Evolutionary conservation across 2,797 vertebrate genomes (phyloP).

Genomic region (Craterocephalus amniculus): DNA sequence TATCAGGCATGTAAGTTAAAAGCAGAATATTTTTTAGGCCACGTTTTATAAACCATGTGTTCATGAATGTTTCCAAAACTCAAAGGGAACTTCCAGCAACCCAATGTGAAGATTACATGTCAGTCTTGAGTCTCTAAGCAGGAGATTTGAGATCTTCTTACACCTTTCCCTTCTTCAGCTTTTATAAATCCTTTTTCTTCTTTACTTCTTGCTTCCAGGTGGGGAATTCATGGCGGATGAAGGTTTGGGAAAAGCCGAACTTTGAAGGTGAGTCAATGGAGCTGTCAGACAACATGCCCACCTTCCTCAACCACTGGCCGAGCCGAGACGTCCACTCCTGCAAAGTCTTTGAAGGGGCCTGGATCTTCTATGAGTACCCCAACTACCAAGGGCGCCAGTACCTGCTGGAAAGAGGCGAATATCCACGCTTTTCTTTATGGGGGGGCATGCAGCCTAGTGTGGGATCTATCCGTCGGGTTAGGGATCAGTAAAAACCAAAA

Average conservation of each 20-base stretch:
- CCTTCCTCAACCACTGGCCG: constrained; percentile 71
- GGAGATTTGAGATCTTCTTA: no score
- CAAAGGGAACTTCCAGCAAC: not conserved
- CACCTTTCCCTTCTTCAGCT: no score
- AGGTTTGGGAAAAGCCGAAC: constrained; percentile 83
- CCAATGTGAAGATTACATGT: not conserved
- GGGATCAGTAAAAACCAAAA: constrained; percentile 37
- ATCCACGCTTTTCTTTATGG: constrained; percentile 82
- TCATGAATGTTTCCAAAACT: not conserved
- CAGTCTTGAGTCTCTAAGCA: no score
- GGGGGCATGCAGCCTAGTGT: constrained; percentile 76
- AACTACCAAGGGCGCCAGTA: constrained; percentile 87
- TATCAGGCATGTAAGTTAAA: constrained; percentile 34
- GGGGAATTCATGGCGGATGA: constrained; percentile 76
- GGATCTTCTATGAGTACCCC: constrained; percentile 79
- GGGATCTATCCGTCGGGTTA: constrained; percentile 82
- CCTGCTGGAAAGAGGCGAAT: constrained; percentile 85
- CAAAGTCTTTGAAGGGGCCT: constrained; percentile 82
- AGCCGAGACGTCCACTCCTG: constrained; percentile 80
- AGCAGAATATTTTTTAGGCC: not conserved
- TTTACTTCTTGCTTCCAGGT: constrained; percentile 14
- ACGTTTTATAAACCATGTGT: not conserved
- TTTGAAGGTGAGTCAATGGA: constrained; percentile 84
- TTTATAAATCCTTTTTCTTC: not conserved
- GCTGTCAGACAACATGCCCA: constrained; percentile 80